Conservation (phyloP, 2,888 invertebrate species). For the Megaustenia siamemsis region DNA sequence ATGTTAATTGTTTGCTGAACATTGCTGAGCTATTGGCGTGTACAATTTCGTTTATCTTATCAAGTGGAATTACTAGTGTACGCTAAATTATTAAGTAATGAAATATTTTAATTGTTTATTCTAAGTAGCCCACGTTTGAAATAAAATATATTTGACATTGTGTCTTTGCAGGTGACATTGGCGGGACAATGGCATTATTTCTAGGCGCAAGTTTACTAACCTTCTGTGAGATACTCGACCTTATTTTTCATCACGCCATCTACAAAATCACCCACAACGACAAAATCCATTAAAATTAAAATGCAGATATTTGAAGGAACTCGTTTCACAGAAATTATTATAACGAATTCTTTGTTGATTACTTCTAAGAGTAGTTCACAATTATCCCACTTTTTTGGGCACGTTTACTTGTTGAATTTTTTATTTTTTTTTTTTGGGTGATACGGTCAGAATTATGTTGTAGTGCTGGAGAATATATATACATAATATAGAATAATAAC, state of each 20-base stretch:
- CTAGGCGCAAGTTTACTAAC: conserved; percentile 72
- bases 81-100: too few species aligned
- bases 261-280: conserved; percentile 2
- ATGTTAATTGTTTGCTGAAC: too few species aligned
- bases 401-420: background rate
- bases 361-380: too few species aligned
- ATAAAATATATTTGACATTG: too few species aligned
- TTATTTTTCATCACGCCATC: conserved; percentile 54
- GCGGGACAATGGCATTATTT: conserved; percentile 73
- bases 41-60: too few species aligned
- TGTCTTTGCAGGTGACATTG: conserved; percentile 69
- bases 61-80: too few species aligned
- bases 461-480: background rate
- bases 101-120: too few species aligned
- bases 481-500: background rate
- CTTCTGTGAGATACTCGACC: conserved; percentile 68
- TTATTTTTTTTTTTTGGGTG: background rate
- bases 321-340: too few species aligned
- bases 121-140: too few species aligned
- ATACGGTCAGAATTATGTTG: background rate
- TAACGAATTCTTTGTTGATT: too few species aligned
- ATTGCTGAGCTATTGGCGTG: too few species aligned
- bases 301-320: background rate
- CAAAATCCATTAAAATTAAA: background rate
- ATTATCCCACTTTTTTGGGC: too few species aligned